phyloP scores from a whole-genome alignment of 2,888 invertebrate species.

The Chymomyza amoena region DNA sequence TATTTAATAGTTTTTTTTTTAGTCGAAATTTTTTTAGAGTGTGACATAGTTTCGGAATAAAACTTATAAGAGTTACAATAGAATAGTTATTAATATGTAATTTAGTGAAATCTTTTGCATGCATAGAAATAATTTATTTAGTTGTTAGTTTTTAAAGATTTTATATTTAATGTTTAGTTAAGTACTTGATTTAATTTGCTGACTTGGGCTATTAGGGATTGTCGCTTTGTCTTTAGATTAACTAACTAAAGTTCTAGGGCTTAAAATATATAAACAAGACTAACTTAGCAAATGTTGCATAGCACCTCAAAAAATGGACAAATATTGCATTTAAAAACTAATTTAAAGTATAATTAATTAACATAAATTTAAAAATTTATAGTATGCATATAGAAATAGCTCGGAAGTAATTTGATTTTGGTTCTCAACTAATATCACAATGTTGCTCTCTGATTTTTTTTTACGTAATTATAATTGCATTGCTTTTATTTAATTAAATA shows the following conservation, averaged over 20 bases:
- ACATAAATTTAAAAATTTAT: no score
- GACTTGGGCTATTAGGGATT: slow-evolving; percentile 59
- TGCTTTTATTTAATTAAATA: slow-evolving; percentile 33
- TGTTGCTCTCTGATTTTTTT: slow-evolving; percentile 65
- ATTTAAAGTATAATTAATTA: no score
- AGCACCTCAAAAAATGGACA: slow-evolving; percentile 57
- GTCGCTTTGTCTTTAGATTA: slow-evolving; percentile 44
- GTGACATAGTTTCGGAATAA: slow-evolving; percentile 32
- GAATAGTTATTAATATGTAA: slow-evolving; percentile 49
- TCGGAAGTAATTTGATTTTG: slow-evolving; percentile 69
- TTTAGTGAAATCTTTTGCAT: slow-evolving; percentile 43
- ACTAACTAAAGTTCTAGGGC: slow-evolving; percentile 25
- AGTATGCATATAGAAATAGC: slow-evolving; percentile 52
- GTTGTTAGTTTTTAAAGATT: slow-evolving; percentile 22
- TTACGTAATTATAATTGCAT: neutral
- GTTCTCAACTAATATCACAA: slow-evolving; percentile 73
- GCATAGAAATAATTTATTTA: slow-evolving; percentile 51
- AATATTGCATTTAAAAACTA: no score
- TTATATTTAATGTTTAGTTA: slow-evolving; percentile 21
- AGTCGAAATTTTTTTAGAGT: slow-evolving; percentile 29
- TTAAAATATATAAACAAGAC: slow-evolving; percentile 7
- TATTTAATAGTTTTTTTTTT: slow-evolving; percentile 37
- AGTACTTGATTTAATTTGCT: slow-evolving; percentile 24
- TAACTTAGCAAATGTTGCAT: slow-evolving; percentile 42
- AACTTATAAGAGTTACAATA: slow-evolving; percentile 52